Conservation (phyloP, 2,888 invertebrate species). For the Nasonia oneida region DNA sequence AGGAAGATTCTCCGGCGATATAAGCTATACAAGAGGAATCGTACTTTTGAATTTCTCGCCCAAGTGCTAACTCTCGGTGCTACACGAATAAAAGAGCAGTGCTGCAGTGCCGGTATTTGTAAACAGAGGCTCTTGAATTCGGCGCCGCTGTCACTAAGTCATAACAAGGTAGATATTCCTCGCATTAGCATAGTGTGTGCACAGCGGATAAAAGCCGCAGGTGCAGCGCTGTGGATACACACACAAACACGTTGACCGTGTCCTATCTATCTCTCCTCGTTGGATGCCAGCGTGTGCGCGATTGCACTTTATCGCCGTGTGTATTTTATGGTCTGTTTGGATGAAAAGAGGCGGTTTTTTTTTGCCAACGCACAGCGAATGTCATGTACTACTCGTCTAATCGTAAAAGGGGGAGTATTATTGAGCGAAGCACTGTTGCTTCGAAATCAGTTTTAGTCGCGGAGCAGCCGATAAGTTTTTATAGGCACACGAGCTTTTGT, state of each 20-base stretch:
- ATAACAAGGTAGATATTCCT: neutral
- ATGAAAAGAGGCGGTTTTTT: neutral
- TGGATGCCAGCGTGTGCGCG: neutral
- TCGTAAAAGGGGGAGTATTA: neutral
- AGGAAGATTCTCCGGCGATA: neutral
- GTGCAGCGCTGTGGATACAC: neutral
- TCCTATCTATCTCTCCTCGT: neutral
- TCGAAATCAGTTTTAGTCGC: neutral
- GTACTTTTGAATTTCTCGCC: slow-evolving; percentile 3
- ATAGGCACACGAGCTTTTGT: slow-evolving; percentile 12
- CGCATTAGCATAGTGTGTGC: neutral
- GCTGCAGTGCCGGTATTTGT: neutral
- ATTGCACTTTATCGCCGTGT: neutral
- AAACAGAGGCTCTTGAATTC: neutral
- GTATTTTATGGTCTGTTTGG: no score
- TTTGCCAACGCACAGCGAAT: neutral
- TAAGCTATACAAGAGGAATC: neutral
- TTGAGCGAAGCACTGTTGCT: neutral
- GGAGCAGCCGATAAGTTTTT: no score
- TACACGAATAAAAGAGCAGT: neutral
- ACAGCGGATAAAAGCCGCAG: slow-evolving; percentile 4
- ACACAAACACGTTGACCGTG: neutral
- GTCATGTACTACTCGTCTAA: slow-evolving; percentile 18
- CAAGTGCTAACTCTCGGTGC: neutral
- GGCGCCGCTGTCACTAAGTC: neutral